Base-by-base conservation (phyloP, 2,888 invertebrate species). In the Catocala fraxini region DNA sequence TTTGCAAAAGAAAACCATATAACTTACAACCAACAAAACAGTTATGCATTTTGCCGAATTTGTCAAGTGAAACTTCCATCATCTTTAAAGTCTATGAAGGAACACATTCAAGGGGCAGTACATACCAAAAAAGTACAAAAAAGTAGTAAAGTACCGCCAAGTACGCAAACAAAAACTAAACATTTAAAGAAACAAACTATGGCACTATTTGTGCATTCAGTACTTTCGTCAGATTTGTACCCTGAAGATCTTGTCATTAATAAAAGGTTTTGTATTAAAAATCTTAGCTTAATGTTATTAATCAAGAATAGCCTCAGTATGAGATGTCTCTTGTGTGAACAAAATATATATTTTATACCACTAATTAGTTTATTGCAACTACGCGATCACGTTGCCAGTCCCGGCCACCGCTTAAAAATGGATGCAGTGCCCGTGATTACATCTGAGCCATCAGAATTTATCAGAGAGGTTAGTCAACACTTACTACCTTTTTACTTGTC, bases 91-190 rank as follows among this genome's bases (percentile, higher is more conserved):
- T 70, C 72, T 15, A 79, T 87, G 77, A 78, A 78, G 54, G 83
- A 86, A 58, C 87, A 87, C 52, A 76, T 83, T 0, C 39, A 62
- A 6, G 87, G 85, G 9, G 68, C 60, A 7, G 57, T 56, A 0
- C 88, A 88, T 56, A 81, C 70, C 42, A 79, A 53, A 48, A 75
- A 66, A 39, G 39, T 68, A 5, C 11, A n/a, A n/a, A n/a, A n/a
- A n/a, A n/a, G n/a, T n/a, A n/a, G n/a, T n/a, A n/a, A n/a, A n/a
- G n/a, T 35, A 35, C 56, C 35, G 3, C 7, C 9, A 7, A 9
- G 9, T 7, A 7, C 35, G 35, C 35, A 39, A 9, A 39, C 9
- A 7, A 39, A 39, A 9, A 6, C 0, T 9, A 39, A 39, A 7
- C 35, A 9, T 39, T 39, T 39, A 39, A 6, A 6, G 9, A 39